Evolutionary conservation across 2,888 invertebrate genomes (phyloP), one percentile per base, ranked within the genome.

Genomic region (Polyploca ridens): DNA sequence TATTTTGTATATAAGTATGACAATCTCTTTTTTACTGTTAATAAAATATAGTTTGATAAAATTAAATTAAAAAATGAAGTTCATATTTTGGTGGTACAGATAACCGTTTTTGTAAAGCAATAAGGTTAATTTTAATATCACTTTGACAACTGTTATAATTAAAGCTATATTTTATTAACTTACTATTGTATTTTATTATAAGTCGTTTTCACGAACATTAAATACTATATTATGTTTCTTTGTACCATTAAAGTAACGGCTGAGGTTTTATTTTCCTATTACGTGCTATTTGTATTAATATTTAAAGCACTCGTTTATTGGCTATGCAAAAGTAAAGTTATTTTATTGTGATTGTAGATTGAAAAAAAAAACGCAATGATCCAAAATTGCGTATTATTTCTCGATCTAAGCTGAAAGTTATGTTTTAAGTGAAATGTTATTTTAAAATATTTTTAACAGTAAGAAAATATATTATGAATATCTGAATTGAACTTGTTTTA

Each of bases 401-500:
- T 6, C 46, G 16, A 54, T 54, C 54, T 10, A 19, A 54, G 14
- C 16, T 41, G 7, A 41, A 49, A 14, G 44, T 14, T 44, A n/a
- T 7, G 54, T 54, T 54, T 33, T 61, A 65, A 64, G 35, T 68
- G 68, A 69, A 66, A 63, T 66, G 60, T 75, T 75, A 75, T 73
- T 72, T 70, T 75, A 71, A 65, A 64, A 77, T 74, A 69, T 72
- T 41, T 38, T 13, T 41, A 7, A 41, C 41, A 73, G 64, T 74
- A 77, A 72, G 73, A 70, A 74, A 78, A 70, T 78, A 74, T 72
- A 78, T 69, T 64, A 77, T 58, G 10, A 63, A 38, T 33, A 60
- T 69, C 77, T 69, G 66, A 65, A 70, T 65, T 66, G 71, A 62
- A 66, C 19, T 46, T 46, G 44, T 63, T 58, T 64, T 58, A 65